Conservation (phyloP, 2,113 vertebrate species). For the Phrynocephalus versicolor region DNA sequence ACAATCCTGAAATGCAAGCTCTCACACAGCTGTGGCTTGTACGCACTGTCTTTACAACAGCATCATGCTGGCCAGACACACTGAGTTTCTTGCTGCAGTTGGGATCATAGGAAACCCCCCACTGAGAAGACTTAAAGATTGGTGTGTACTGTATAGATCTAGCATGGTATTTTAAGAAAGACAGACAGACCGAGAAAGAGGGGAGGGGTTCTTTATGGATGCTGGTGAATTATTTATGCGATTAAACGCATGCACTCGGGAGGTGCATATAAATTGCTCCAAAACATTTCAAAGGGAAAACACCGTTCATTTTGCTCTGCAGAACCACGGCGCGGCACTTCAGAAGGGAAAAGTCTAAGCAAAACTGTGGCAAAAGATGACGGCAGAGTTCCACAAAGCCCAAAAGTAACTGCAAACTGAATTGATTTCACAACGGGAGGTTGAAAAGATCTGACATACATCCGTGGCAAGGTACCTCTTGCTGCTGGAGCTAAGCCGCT, state of each 20-base stretch:
- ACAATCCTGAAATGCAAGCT: constrained; percentile 22
- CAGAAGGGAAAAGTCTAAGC: not conserved
- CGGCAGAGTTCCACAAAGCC: not conserved
- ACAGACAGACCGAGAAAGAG: not conserved
- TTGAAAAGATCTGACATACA: not conserved
- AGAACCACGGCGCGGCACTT: not conserved
- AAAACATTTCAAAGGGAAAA: constrained; percentile 23
- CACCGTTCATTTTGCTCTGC: constrained; percentile 23
- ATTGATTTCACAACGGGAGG: not conserved
- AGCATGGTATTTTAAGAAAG: constrained; percentile 23
- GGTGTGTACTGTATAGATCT: not conserved
- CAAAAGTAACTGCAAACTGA: not conserved
- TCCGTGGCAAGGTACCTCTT: not conserved
- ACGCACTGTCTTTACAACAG: constrained; percentile 35
- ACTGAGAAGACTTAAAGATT: constrained; percentile 11
- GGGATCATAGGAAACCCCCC: constrained; percentile 19
- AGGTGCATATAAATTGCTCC: constrained; percentile 21
- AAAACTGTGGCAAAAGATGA: not conserved
- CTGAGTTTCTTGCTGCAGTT: constrained; percentile 14
- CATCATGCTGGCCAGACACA: constrained; percentile 27
- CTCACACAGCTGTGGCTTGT: constrained; percentile 34
- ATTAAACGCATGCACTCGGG: constrained; percentile 22
- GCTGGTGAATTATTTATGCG: constrained; percentile 24
- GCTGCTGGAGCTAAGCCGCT: not conserved
- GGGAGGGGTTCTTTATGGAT: not conserved